These are phyloP conservation scores for Periophthalmus magnuspinnatus DNA, from an alignment of 2,797 vertebrate genomes.

Conservation along the genomic window DNA sequence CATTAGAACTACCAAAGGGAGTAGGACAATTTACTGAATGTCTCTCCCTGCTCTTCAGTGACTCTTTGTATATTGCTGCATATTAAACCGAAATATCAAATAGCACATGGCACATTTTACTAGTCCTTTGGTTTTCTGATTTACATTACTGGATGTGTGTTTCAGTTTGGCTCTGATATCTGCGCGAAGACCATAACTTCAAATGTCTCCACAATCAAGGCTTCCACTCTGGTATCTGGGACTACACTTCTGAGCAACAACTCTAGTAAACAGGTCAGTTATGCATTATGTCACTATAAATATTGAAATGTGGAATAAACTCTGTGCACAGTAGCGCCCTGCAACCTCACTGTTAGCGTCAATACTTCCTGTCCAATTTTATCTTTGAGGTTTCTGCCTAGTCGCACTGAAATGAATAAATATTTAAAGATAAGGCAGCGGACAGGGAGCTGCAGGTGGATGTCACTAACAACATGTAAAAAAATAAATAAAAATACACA, in stretches of 20 bases:
- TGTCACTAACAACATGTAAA: neutral
- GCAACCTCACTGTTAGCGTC: too few species aligned
- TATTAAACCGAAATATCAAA: neutral
- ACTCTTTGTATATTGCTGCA: neutral
- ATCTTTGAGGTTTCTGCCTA: too few species aligned
- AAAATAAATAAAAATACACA: too few species aligned
- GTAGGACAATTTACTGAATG: too few species aligned
- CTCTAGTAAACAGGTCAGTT: conserved; percentile 38
- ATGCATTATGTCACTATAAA: neutral
- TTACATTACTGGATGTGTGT: conserved; percentile 20
- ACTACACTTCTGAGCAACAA: conserved; percentile 20
- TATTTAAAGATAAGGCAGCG: too few species aligned
- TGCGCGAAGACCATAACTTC: conserved; percentile 71
- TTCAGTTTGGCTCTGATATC: conserved; percentile 82
- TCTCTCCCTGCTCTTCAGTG: too few species aligned
- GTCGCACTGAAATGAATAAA: too few species aligned
- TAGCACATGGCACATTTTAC: conserved; percentile 7
- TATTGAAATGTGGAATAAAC: neutral
- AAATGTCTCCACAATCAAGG: conserved; percentile 70
- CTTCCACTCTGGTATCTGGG: conserved; percentile 72
- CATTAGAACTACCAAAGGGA: too few species aligned
- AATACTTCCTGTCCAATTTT: too few species aligned
- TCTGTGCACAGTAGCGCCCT: too few species aligned
- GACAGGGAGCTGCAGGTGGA: too few species aligned
- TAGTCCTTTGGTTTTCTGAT: neutral